Percentiles rank a stretch among this genome's conserved stretches.
These are phyloP conservation scores for Melieria omissa DNA, from an alignment of 2,888 invertebrate species.

Conservation along the genomic window DNA sequence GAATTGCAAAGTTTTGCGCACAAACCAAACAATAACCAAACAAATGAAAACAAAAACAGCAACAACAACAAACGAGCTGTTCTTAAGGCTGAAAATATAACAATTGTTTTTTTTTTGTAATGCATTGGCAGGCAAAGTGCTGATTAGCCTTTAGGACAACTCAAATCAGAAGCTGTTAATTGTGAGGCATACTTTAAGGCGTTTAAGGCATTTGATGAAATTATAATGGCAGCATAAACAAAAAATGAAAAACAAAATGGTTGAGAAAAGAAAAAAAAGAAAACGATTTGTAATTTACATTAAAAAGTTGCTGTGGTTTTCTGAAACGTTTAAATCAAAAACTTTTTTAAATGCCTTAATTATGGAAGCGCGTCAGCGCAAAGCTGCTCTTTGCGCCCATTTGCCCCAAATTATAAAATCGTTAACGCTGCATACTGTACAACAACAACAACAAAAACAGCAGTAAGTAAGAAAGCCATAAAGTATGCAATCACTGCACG, in stretches of 20 bases:
- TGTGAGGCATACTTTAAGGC: conserved; percentile 2
- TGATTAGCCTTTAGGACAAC: conserved; percentile 18
- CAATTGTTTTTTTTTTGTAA: background rate
- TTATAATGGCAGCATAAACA: background rate
- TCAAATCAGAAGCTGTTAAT: background rate
- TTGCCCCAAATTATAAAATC: too few species aligned
- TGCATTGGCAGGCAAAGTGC: background rate
- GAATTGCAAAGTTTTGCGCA: conserved; percentile 23
- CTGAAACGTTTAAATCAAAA: too few species aligned
- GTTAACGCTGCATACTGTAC: too few species aligned
- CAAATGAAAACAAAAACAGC: background rate
- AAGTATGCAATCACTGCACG: too few species aligned
- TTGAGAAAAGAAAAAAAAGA: too few species aligned
- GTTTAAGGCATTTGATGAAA: background rate
- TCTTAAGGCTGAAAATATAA: conserved; percentile 7
- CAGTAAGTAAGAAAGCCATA: too few species aligned
- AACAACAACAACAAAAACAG: too few species aligned
- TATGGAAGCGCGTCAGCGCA: too few species aligned
- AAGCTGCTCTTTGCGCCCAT: too few species aligned
- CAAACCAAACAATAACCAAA: background rate
- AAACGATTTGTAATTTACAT: too few species aligned
- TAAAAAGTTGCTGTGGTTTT: too few species aligned
- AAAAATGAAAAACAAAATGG: background rate
- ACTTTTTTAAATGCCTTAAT: too few species aligned
- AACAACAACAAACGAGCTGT: background rate